Evolutionary conservation across 2,113 vertebrate genomes (phyloP).

Genomic region (Hylia prasina): DNA sequence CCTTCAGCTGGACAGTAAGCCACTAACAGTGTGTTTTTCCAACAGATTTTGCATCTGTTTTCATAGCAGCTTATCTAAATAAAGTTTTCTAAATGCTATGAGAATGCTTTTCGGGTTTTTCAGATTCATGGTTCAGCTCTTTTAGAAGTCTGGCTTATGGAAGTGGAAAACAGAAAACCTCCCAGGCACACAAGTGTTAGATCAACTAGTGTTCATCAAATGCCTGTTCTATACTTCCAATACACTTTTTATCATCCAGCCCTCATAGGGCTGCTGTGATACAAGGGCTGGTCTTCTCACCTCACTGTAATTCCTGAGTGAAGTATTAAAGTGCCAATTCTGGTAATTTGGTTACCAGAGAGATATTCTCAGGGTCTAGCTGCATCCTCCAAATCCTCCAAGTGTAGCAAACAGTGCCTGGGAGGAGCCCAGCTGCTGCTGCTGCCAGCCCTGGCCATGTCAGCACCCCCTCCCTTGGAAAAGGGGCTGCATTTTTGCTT

Average conservation of each 20-base stretch:
- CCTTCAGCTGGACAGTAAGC: not conserved
- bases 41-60: not conserved
- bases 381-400: not conserved
- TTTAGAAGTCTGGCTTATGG: not conserved
- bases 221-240: not conserved
- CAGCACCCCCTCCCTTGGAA: not conserved
- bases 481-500: not conserved
- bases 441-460: not conserved
- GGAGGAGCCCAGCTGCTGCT: not conserved
- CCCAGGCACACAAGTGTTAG: not conserved
- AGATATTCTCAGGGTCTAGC: not conserved
- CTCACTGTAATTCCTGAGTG: not conserved
- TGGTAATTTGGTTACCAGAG: not conserved
- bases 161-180: not conserved
- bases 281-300: not conserved
- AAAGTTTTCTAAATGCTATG: not conserved
- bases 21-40: not conserved
- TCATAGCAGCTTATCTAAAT: not conserved
- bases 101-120: not conserved
- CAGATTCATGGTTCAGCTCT: not conserved
- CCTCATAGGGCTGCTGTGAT: not conserved
- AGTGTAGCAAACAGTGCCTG: not conserved
- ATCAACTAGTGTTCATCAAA: not conserved
- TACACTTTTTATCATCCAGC: not conserved
- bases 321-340: not conserved